Percentiles rank a stretch among this genome's conserved stretches.
These are phyloP conservation scores for Dinoponera quadriceps DNA, from an alignment of 1,140 invertebrate species.

Conservation along the genomic window DNA sequence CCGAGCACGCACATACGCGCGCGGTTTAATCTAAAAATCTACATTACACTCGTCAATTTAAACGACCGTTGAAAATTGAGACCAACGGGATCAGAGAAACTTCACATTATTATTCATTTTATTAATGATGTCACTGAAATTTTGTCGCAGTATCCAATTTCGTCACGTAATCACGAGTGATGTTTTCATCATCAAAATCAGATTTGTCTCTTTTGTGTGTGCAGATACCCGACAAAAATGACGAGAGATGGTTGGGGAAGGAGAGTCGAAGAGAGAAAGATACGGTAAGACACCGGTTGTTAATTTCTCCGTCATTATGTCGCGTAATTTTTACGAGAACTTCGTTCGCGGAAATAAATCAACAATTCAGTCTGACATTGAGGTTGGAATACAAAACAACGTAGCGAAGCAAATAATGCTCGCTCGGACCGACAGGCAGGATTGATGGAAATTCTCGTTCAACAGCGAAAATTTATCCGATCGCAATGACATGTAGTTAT, in stretches of 20 bases:
- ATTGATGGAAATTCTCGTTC: neutral
- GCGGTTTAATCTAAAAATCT: neutral
- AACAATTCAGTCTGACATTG: neutral
- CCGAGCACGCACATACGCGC: neutral
- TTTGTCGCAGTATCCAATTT: neutral
- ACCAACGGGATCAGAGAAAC: neutral
- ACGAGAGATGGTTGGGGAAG: too few relatives aligned
- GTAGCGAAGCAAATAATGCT: neutral
- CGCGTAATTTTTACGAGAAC: neutral
- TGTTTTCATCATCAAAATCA: neutral
- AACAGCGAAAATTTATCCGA: neutral
- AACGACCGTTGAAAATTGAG: neutral
- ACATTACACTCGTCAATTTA: slow-evolving; percentile 6
- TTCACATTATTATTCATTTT: neutral
- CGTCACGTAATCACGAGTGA: neutral
- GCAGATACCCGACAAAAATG: neutral
- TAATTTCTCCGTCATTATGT: neutral
- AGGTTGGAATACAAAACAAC: neutral
- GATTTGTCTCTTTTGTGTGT: neutral
- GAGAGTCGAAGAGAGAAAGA: too few relatives aligned
- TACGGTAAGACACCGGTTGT: too few relatives aligned
- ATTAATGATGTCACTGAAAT: neutral
- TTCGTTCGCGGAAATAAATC: neutral
- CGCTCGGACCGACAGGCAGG: neutral
- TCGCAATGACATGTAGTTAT: neutral